These are phyloP conservation scores for rat (Rattus norvegicus) DNA, from an alignment of 2,113 vertebrate species.

Conservation along the genomic window DNA sequence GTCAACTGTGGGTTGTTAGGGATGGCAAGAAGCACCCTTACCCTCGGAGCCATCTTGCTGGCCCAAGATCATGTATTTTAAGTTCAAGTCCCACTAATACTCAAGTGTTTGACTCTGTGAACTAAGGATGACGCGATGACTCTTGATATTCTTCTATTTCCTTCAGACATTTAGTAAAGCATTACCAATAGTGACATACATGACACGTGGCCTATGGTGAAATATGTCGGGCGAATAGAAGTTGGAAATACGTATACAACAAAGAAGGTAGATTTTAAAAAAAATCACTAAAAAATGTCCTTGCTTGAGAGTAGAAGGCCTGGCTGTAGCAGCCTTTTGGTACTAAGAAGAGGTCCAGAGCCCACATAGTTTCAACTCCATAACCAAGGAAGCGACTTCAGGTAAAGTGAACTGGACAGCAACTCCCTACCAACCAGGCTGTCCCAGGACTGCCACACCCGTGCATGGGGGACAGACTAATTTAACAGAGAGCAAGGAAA, in stretches of 20 bases:
- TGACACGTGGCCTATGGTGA: background rate
- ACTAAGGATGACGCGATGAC: background rate
- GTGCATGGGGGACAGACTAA: background rate
- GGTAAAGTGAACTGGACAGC: background rate
- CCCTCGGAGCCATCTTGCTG: background rate
- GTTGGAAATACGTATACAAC: background rate
- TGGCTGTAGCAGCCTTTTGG: background rate
- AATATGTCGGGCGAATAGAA: background rate
- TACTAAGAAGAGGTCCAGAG: background rate
- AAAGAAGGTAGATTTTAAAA: background rate
- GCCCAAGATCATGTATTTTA: constrained; percentile 33
- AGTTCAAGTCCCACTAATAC: background rate
- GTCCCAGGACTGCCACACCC: background rate
- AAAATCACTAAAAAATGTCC: background rate
- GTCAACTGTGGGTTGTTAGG: background rate
- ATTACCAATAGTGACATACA: background rate
- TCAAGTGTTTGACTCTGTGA: constrained; percentile 26
- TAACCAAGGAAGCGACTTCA: background rate
- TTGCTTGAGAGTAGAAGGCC: background rate
- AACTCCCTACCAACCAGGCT: too few relatives aligned
- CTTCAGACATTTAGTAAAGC: background rate
- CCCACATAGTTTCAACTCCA: too few relatives aligned
- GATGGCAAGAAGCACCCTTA: too few relatives aligned
- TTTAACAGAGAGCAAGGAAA: too few relatives aligned
- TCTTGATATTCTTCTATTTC: constrained; percentile 15